Percentiles rank a stretch among this genome's conserved stretches.
Evolutionary conservation across 2,888 invertebrate species (phyloP).

Genomic region (Dryococelus australis): DNA sequence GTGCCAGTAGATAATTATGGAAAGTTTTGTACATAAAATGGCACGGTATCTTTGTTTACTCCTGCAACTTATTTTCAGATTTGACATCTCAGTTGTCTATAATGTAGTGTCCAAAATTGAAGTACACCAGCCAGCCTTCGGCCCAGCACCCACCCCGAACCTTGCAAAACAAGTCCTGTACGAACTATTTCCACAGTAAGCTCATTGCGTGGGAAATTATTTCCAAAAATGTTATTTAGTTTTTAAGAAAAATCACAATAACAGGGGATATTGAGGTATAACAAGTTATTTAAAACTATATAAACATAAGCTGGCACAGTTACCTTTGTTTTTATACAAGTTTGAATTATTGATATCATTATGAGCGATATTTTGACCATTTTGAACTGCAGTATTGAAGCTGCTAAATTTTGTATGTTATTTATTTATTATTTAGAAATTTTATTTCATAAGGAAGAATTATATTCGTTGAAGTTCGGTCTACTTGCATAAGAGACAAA

Average conservation of each 20-base stretch:
- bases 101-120: constrained; percentile 37
- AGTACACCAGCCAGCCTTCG: constrained; percentile 31
- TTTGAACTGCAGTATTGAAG: background rate
- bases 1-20: constrained; percentile 30
- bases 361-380: background rate
- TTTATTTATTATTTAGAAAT: background rate
- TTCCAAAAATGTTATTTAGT: constrained; percentile 33
- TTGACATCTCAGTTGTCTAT: constrained; percentile 34
- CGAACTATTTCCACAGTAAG: background rate
- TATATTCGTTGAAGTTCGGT: background rate
- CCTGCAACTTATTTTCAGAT: constrained; percentile 31
- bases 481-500: background rate
- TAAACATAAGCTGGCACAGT: background rate
- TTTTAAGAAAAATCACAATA: constrained; percentile 16
- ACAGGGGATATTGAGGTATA: constrained; percentile 19
- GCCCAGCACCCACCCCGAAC: background rate
- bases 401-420: background rate
- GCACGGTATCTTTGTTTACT: constrained; percentile 38
- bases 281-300: background rate
- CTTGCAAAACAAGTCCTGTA: background rate
- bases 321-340: background rate
- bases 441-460: background rate
- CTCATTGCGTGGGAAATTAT: constrained; percentile 6
- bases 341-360: background rate
- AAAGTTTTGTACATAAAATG: constrained; percentile 35